Evolutionary conservation across 2,113 vertebrate genomes (phyloP), one percentile per base, ranked within the genome.

Genomic region (Abramis brama): DNA sequence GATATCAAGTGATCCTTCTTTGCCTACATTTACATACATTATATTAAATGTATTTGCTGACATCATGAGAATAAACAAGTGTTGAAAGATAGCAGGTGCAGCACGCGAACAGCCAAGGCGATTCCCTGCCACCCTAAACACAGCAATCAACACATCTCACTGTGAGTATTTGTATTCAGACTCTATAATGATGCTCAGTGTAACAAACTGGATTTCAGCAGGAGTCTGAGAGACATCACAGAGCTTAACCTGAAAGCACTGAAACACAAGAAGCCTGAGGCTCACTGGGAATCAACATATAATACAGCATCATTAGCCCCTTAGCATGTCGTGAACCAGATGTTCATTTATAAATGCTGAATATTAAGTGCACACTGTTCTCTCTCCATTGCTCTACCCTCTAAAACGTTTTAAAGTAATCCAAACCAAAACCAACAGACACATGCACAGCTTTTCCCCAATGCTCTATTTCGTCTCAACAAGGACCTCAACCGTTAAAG

Each of bases 271-370:
- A 55, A 80, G 47, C 75, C 79, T 23, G 77, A 47, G 79, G 79
- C 64, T 64, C 30, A 52, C 43, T 50, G 79, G 43, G 55, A 47
- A 70, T 74, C 79, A 79, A 57, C 82, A 74, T 68, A 78, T 78
- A 85, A 85, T 81, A 83, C 30, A 64, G 79, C 84, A 80, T 84
- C 80, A 83, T 83, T 87, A 87, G 84, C 79, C 85, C 59, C 33
- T 60, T 66, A 70, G 74, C 86, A 36, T 68, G 84, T 82, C 76
- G 74, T 62, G 70, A 78, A 73, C 77, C 76, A 81, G 82, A 82
- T 81, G 25, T 82, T 70, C 64, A 73, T 71, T 60, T 50, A n/a
- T 70, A 70, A 81, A 52, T 43, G 57, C 19, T 68, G 84, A 33
- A 82, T 87, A 86, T 77, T 76, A 82, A 87, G 78, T 75, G 39